Evolutionary conservation across 2,113 vertebrate species (phyloP).

Genomic region (Erpornis zantholeuca): DNA sequence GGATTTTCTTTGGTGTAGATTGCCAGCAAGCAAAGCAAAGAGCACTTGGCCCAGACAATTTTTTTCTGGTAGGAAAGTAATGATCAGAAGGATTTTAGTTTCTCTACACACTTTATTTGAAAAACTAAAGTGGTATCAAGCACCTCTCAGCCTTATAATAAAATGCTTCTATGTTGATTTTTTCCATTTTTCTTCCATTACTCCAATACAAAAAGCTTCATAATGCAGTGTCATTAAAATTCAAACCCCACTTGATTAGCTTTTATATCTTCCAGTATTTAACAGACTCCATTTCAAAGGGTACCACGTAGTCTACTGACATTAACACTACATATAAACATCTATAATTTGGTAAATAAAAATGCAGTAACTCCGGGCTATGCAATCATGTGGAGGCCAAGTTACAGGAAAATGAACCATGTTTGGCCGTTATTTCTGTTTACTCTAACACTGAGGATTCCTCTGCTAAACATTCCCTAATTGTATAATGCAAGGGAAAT

Average conservation of each 20-base stretch:
- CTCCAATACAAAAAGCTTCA: background rate
- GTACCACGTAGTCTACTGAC: background rate
- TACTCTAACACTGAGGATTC: conserved; percentile 39
- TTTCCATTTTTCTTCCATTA: conserved; percentile 2
- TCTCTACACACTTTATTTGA: background rate
- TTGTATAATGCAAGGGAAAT: conserved; percentile 47
- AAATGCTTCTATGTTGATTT: background rate
- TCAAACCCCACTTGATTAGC: conserved; percentile 23
- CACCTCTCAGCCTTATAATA: background rate
- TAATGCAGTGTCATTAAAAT: background rate
- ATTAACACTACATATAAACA: conserved; percentile 59
- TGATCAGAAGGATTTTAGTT: background rate
- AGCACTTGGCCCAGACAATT: background rate
- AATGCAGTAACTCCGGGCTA: conserved; percentile 16
- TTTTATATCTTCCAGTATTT: conserved; percentile 46
- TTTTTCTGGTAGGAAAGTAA: background rate
- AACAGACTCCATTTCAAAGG: conserved; percentile 52
- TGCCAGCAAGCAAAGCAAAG: background rate
- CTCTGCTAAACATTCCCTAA: conserved; percentile 30
- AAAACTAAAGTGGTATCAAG: background rate
- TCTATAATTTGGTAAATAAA: conserved; percentile 46
- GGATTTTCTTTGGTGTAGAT: background rate
- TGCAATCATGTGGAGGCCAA: conserved; percentile 8
- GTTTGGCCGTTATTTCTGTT: conserved; percentile 8
- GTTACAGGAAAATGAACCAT: conserved; percentile 3